Base-by-base conservation (phyloP, 2,113 vertebrate genomes). In the Dinomys branickii region DNA sequence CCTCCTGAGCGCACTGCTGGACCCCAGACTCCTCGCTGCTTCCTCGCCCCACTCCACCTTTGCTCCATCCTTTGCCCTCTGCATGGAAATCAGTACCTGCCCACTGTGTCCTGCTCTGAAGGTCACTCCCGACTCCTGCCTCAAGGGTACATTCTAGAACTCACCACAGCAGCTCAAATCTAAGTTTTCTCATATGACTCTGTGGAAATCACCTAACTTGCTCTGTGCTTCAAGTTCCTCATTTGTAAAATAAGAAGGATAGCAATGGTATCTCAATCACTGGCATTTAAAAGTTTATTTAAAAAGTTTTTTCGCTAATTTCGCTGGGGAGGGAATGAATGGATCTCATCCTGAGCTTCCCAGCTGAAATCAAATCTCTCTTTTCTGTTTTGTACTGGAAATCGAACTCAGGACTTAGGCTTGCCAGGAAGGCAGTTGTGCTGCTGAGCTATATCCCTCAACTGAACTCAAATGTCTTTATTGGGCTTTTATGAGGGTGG, bases 111-210 rank as follows among this genome's bases (percentile, higher is more conserved):
- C 38, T 1, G 28, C 67, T 84, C 5, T 38, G 41, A 81, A 33
- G 4, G 0, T 35, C 2, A 13, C 0, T 1, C 20, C 1, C 8
- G 52, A 11, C 5, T 71, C 3, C 6, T 4, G n/a, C 0, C 5
- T 73, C 16, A 14, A 73, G 54, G 41, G 28, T 86, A 7, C 16
- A 2, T 61, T 90, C 20, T 85, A 24, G 20, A 95, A 81, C 22
- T 50, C 61, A 22, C 1, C 4, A 61, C 16, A 0, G 2, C 38
- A 6, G 2, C 30, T 73, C 9, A 24, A 47, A 52, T 52, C 20
- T 2, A 75, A 69, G 44, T 12, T 93, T 65, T 90, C 35, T 28
- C 7, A 75, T 0, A 5, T 19, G 38, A 33, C 14, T 10, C 41
- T 78, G 35, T 7, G 3, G 3, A 47, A 65, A 22, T 71, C 52